phyloP scores from a whole-genome alignment of 2,797 vertebrate species.

The Chaenodraco wilsoni region DNA sequence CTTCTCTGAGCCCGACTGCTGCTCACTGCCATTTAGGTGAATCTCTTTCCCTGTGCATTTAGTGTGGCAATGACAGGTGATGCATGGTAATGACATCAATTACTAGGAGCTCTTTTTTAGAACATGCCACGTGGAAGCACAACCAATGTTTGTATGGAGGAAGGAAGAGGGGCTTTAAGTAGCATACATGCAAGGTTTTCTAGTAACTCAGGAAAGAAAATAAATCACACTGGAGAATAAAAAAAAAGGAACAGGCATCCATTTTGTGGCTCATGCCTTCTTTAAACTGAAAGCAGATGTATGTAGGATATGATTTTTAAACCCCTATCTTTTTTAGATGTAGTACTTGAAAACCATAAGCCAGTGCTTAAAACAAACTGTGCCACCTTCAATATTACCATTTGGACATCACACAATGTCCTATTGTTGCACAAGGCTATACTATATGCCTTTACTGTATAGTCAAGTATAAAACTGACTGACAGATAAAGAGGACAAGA shows the following conservation, averaged over 20 bases:
- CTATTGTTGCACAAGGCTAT: not conserved
- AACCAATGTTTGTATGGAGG: conserved; percentile 55
- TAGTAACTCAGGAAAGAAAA: conserved; percentile 9
- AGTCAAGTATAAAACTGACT: not conserved
- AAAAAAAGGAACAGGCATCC: not conserved
- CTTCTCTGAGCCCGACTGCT: conserved; percentile 36
- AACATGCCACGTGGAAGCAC: conserved; percentile 39
- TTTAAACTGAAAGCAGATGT: not conserved
- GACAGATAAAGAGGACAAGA: not conserved
- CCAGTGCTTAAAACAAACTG: not conserved
- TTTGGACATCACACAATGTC: not conserved
- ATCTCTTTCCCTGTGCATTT: conserved; percentile 58
- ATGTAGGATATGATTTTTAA: not conserved
- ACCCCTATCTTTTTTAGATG: not conserved
- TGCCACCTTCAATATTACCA: not conserved
- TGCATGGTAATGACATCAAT: conserved; percentile 70
- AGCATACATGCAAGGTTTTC: conserved; percentile 35
- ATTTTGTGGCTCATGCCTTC: not conserved
- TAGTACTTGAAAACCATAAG: not conserved
- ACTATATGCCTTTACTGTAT: not conserved
- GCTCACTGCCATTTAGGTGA: conserved; percentile 60
- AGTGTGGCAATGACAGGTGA: conserved; percentile 61
- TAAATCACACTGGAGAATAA: not conserved
- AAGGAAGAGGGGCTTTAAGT: conserved; percentile 37
- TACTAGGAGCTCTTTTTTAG: conserved; percentile 52